Evolutionary conservation across 1,140 invertebrate species (phyloP), one percentile per base, ranked within the genome.

Genomic region (Micrasema longulum): DNA sequence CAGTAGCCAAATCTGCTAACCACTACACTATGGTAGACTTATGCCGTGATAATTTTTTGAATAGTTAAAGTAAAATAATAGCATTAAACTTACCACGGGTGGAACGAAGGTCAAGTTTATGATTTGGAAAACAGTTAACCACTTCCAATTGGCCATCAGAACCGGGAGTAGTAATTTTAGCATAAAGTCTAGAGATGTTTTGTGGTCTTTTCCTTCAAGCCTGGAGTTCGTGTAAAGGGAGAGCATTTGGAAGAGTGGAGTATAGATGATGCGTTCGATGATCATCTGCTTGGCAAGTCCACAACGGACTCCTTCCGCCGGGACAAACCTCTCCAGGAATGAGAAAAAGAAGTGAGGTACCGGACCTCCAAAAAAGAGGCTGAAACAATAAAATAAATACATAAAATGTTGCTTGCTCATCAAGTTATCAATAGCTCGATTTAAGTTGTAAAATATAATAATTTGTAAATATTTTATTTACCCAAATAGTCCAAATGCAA

Each of bases 311-410:
- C n/a, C n/a, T n/a, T n/a, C n/a, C n/a, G n/a, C n/a, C n/a, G n/a
- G n/a, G n/a, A n/a, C n/a, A 91, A 86, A 64, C 41, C 79, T 82
- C 72, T 90, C 89, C 45, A 91, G 76, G 14, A 85, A 84, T 69
- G 84, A 81, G 77, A 91, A 92, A 78, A 93, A 92, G 76, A 87
- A 92, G 80, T 92, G 91, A 4, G 91, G 91, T 1, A 92, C 81
- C 16, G 88, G 85, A 4, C 91, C 91, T 26, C 91, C 91, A 80
- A 93, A 92, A 11, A 91, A 75, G 18, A 92, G 82, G 23, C 90
- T 91, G 79, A 35, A 82, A 84, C 10, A 52, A n/a, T n/a, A n/a
- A n/a, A n/a, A n/a, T n/a, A n/a, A n/a, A n/a, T n/a, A n/a, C n/a
- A n/a, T n/a, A n/a, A n/a, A n/a, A n/a, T n/a, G n/a, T n/a, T n/a